Evolutionary conservation across 2,113 vertebrate genomes (phyloP).

Genomic region (Pelecanus crispus): DNA sequence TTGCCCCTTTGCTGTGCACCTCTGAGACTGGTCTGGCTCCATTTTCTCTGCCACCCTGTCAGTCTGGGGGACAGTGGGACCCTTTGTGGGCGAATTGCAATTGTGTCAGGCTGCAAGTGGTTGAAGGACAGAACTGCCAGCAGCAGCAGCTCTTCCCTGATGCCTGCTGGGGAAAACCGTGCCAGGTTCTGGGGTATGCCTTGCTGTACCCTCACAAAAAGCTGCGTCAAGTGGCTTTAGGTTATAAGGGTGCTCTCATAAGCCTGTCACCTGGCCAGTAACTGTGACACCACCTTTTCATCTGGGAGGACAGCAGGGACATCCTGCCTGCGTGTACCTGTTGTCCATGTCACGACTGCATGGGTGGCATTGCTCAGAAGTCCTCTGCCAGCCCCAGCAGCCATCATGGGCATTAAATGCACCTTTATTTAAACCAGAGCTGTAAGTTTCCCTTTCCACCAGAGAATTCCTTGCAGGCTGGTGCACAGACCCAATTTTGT

Average conservation of each 20-base stretch:
- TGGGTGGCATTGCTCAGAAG: fast-evolving
- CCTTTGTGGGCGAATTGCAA: background rate
- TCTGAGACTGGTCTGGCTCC: background rate
- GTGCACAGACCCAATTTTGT: background rate
- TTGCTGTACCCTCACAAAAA: background rate
- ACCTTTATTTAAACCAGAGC: background rate
- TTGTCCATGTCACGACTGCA: fast-evolving
- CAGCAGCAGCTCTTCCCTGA: background rate
- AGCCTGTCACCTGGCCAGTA: too few species aligned
- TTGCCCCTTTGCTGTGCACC: background rate
- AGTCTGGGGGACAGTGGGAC: background rate
- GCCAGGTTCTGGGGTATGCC: too few species aligned
- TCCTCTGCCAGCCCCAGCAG: background rate
- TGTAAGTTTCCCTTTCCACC: background rate
- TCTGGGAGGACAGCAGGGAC: background rate
- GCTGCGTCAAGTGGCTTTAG: too few species aligned
- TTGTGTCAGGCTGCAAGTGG: too few species aligned
- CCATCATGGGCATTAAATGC: background rate
- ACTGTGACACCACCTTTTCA: too few species aligned
- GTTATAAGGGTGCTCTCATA: too few species aligned
- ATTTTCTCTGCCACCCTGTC: background rate
- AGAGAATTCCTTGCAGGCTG: background rate
- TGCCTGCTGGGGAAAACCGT: too few species aligned
- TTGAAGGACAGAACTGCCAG: background rate
- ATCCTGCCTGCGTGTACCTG: too few species aligned